A percentile compares a stretch with the other conserved stretches of the same genome.
These are phyloP conservation scores for Protaetia brevitarsis DNA, from an alignment of 1,140 invertebrate species.

Conservation along the genomic window DNA sequence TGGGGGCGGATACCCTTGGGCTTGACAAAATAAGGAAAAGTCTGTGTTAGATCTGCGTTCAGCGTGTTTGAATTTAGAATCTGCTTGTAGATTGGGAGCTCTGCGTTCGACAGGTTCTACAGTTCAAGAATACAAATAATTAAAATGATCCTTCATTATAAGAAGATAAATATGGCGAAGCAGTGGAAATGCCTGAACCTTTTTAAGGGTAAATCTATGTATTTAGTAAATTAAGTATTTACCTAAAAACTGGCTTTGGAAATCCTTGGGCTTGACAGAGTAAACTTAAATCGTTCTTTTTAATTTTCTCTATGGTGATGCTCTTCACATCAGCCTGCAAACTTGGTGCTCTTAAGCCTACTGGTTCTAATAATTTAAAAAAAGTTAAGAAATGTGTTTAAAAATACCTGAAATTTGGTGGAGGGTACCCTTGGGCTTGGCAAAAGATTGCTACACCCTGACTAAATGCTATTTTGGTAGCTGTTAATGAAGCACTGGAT, in stretches of 20 bases:
- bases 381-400: background rate
- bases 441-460: slow-evolving; percentile 58
- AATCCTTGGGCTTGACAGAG: slow-evolving; percentile 63
- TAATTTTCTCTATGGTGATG: slow-evolving; percentile 53
- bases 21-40: slow-evolving; percentile 68
- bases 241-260: slow-evolving; percentile 55
- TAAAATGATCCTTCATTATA: background rate
- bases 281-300: slow-evolving; percentile 53
- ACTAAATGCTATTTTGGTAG: slow-evolving; percentile 35
- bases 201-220: background rate
- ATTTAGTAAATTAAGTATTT: slow-evolving; percentile 27
- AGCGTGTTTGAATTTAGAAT: slow-evolving; percentile 40
- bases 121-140: background rate
- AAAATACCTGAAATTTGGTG: slow-evolving; percentile 23
- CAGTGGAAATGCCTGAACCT: background rate
- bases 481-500: slow-evolving; percentile 56
- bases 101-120: slow-evolving; percentile 47
- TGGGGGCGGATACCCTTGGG: slow-evolving; percentile 73
- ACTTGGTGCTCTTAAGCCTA: slow-evolving; percentile 64
- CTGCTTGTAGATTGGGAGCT: slow-evolving; percentile 55
- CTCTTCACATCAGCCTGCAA: slow-evolving; percentile 12
- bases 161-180: background rate
- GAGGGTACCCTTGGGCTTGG: slow-evolving; percentile 59
- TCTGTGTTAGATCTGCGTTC: slow-evolving; percentile 37
- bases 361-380: slow-evolving; percentile 58